Evolutionary conservation across 2,888 invertebrate species (phyloP), one percentile per base, ranked within the genome.

Genomic region (Neoaliturus tenellus): DNA sequence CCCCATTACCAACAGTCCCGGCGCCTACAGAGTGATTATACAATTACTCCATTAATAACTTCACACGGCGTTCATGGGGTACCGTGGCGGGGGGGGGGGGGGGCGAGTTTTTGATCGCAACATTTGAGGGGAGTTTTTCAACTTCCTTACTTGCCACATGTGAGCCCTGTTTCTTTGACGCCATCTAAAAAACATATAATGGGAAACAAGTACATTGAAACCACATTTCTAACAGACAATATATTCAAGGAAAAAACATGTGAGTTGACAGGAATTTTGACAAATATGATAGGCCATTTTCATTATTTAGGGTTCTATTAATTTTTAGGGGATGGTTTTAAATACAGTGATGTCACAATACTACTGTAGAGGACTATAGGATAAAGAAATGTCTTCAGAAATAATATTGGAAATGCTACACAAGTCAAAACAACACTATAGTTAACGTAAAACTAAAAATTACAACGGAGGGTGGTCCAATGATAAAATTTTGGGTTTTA

Each of bases 1-100:
- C 0, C 62, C 17, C 62, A 62, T 62, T 62, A 62, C 62, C 28
- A 62, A 62, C 28, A 62, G 62, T 4, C 62, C 62, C 51, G 51
- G 51, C 51, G 51, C 51, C 51, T 51, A 6, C 51, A 62, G 62
- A 62, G 28, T 28, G 62, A 62, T 62, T 62, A 62, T 31, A 31
- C 31, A 62, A 62, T 62, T 62, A 62, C 25, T 10, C n/a, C 35
- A 71, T 71, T 71, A 71, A 71, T 71, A 71, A 71, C 71, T 69
- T 39, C 69, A 69, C 69, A 35, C 41, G 31, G 48, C 17, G 75
- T n/a, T n/a, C n/a, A n/a, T n/a, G n/a, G n/a, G n/a, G n/a, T n/a
- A n/a, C n/a, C n/a, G n/a, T n/a, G n/a, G n/a, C n/a, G 14, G 41
- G 71, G 14, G 14, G 25, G 62, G 4, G 17, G 41, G 41, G 71